A percentile compares a stretch with the other conserved stretches of the same genome.
Evolutionary conservation across 35 echinoderm and acorn worm genomes (phyloP).

Genomic region (Eucidaris tribuloides): DNA sequence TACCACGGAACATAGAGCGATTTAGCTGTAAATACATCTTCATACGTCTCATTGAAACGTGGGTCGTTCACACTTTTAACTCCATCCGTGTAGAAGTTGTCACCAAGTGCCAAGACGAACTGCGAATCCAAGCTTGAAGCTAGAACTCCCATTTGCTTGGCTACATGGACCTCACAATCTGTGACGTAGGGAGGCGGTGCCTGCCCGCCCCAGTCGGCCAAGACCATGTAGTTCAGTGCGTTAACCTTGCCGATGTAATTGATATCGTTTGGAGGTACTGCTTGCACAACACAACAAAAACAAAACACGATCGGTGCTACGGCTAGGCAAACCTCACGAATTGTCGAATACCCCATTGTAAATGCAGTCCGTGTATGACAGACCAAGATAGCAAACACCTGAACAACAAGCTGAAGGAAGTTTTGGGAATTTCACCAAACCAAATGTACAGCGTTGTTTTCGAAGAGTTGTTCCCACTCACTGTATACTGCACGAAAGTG

Average conservation of each 20-base stretch:
- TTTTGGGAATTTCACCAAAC: no score
- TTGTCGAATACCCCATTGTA: no score
- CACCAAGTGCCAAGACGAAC: slow-evolving; percentile 88
- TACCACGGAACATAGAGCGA: slow-evolving; percentile 90
- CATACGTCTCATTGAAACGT: slow-evolving; percentile 56
- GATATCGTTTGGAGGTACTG: no score
- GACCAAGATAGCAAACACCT: no score
- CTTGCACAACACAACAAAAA: no score
- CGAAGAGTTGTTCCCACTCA: no score
- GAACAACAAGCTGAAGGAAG: no score
- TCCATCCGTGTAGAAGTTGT: slow-evolving; percentile 91
- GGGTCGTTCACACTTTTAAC: slow-evolving; percentile 73
- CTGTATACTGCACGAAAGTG: no score
- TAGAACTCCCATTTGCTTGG: slow-evolving; percentile 68
- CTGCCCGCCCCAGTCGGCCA: slow-evolving; percentile 93
- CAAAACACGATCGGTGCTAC: no score
- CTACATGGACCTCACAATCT: slow-evolving; percentile 54
- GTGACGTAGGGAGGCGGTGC: slow-evolving; percentile 60
- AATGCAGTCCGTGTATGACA: no score
- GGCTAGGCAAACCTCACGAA: no score
- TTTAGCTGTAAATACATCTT: slow-evolving; percentile 66
- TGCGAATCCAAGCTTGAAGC: slow-evolving; percentile 37
- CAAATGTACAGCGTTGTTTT: no score
- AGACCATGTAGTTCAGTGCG: slow-evolving; percentile 62
- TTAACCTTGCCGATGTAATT: background rate